Evolutionary conservation across 64 coral and sea anemone genomes (phyloP), one percentile per base, ranked within the genome.

Genomic region (Dendronephthya gigantea): DNA sequence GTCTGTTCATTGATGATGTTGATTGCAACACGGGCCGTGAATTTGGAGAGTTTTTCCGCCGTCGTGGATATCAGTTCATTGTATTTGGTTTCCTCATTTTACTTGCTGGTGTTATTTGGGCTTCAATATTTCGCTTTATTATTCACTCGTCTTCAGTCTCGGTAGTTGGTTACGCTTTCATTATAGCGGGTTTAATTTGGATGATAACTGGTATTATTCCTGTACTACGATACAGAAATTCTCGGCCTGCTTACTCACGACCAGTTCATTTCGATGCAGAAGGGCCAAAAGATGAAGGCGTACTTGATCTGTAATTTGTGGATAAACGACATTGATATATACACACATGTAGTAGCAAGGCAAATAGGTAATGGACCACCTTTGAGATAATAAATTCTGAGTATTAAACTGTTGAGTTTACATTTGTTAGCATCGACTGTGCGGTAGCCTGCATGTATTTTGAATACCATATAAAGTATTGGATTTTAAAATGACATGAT

Each of bases 11-110:
- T 72, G 89, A 97, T 49, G 92, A 89, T 30, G 84, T 90, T 35
- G 94, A 97, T 43, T 92, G 93, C 40, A 97, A 97, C 50, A 97
- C 94, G 28, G 92, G 90, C 12, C 88, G 94, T 40, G 91, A 93
- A 68, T 93, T 97, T 36, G 88, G 89, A 1, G 87, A 89, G 16
- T 97, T 97, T 48, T 97, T 92, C 89, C 84, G 92, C 1, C 91
- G 94, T 27, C 89, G 94, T 19, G 94, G 94, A 28, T 89, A 85
- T 40, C 94, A 97, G 75, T 37, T 93, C 10, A 72, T 97, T 30
- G 92, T 97, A 32, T 32, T 82, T 6, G 94, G 87, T 4, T 87
- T 93, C 0, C 43, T 90, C 0, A 84, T 97, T 27, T 48, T 97
- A 5, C 47, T 97, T 0, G 38, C 91, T 32, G 94, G 94, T n/a